These are phyloP conservation scores for Picus viridis DNA, from an alignment of 2,797 vertebrate species.

Conservation along the genomic window DNA sequence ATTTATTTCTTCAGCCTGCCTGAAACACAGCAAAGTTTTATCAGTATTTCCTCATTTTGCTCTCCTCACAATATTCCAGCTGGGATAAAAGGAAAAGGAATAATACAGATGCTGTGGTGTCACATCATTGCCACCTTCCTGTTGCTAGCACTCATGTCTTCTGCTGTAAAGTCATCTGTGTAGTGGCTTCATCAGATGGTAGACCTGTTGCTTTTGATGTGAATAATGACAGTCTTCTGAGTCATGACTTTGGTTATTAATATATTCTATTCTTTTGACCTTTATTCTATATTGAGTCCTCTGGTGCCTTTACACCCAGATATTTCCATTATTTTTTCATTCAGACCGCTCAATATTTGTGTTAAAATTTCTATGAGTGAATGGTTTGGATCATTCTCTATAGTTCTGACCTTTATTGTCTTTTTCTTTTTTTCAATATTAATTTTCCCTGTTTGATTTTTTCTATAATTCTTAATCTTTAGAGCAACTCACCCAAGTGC, in stretches of 20 bases:
- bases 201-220: background rate
- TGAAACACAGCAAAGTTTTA: background rate
- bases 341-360: background rate
- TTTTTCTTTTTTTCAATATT: background rate
- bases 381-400: background rate
- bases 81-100: background rate
- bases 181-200: background rate
- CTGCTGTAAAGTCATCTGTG: background rate
- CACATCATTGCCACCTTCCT: background rate
- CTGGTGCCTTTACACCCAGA: background rate
- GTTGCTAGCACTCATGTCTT: background rate
- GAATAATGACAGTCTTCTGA: background rate
- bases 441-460: background rate
- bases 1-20: background rate
- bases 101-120: background rate
- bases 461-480: background rate
- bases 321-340: background rate
- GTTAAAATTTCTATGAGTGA: background rate
- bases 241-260: background rate
- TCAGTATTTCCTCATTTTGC: background rate
- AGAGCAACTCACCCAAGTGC: background rate
- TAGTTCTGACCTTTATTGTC: background rate
- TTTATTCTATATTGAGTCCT: background rate
- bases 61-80: background rate
- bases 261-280: background rate